These are phyloP conservation scores for Drosophila melanica DNA, from an alignment of 1,140 invertebrate species.

Conservation along the genomic window DNA sequence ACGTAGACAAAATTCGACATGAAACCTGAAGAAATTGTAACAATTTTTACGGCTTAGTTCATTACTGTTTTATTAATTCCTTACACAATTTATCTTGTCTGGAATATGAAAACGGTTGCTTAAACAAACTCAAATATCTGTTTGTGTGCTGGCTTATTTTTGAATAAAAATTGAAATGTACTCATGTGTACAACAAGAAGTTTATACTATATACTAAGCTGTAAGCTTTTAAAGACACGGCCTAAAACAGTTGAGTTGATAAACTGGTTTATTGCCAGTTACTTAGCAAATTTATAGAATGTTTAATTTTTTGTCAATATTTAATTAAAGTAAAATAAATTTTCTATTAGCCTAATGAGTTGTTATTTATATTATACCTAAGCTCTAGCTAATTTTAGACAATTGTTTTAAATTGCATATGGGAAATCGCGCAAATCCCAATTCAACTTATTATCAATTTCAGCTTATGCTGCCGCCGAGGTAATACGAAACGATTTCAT, in stretches of 20 bases:
- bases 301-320: neutral
- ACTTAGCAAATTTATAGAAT: neutral
- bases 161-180: neutral
- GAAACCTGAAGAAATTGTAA: neutral
- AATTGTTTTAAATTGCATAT: constrained; percentile 17
- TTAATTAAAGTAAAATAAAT: constrained; percentile 3
- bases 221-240: constrained; percentile 7
- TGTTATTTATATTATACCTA: neutral
- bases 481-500: neutral
- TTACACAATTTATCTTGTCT: too few relatives aligned
- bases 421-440: constrained; percentile 3
- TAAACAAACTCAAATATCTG: too few relatives aligned
- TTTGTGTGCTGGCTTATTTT: too few relatives aligned
- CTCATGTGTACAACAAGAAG: neutral
- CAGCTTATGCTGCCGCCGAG: neutral
- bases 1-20: neutral
- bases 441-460: constrained; percentile 4
- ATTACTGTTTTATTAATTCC: too few relatives aligned
- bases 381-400: neutral
- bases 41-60: neutral
- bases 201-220: neutral
- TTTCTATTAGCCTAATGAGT: constrained; percentile 47
- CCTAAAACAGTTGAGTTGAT: constrained; percentile 13
- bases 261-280: constrained; percentile 58
- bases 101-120: too few relatives aligned